phyloP scores from a whole-genome alignment of 2,113 vertebrate species.

The Channa maculata region DNA sequence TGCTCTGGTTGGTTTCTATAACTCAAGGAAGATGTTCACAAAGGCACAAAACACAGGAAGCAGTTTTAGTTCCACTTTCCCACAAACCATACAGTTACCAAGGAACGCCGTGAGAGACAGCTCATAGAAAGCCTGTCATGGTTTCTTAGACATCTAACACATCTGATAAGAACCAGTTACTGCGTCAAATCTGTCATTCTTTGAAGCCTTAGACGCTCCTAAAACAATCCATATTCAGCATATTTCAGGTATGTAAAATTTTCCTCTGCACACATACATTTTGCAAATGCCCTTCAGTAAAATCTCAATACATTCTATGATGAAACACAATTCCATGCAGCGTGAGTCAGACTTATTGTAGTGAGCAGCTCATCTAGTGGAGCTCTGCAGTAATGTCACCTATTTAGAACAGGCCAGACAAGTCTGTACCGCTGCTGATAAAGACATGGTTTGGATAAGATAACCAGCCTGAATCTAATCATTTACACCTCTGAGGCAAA shows the following conservation, averaged over 20 bases:
- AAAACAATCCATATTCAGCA: too few relatives aligned
- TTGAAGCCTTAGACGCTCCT: too few relatives aligned
- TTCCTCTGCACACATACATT: background rate
- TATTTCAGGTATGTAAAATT: too few relatives aligned
- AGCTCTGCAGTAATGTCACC: conserved; percentile 7
- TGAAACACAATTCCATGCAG: too few relatives aligned
- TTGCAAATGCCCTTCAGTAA: conserved; percentile 16
- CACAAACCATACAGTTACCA: background rate
- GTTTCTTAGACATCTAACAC: too few relatives aligned
- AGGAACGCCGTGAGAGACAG: background rate
- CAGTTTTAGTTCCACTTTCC: background rate
- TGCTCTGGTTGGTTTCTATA: conserved; percentile 1
- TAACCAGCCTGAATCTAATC: conserved; percentile 49
- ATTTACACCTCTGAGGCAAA: conserved; percentile 34
- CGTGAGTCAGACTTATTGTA: background rate
- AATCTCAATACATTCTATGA: background rate
- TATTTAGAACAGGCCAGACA: background rate
- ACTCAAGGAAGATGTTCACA: conserved; percentile 28
- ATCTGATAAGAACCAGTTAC: too few relatives aligned
- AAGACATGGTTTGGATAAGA: conserved; percentile 30
- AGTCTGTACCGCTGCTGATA: conserved; percentile 35
- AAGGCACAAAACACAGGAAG: background rate
- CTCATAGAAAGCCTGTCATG: too few relatives aligned
- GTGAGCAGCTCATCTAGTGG: background rate
- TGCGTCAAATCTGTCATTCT: too few relatives aligned